Evolutionary conservation across 2,888 invertebrate genomes (phyloP).

Genomic region (Andrena dorsata): DNA sequence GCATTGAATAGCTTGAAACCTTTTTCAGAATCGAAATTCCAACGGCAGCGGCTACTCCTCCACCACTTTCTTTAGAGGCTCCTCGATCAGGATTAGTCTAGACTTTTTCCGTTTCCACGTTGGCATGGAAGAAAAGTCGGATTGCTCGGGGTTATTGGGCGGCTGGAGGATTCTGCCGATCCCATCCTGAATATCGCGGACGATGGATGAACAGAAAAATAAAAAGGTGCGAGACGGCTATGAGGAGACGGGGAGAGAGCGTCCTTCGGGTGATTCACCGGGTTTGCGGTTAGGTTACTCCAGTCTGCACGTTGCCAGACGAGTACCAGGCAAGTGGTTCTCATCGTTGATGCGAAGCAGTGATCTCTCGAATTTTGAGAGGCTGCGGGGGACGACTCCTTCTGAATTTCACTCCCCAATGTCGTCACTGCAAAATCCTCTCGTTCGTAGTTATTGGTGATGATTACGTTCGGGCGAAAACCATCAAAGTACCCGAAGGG

Average conservation of each 20-base stretch:
- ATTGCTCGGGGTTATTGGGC: constrained; percentile 47
- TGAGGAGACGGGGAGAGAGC: constrained; percentile 56
- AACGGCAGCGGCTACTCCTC: background rate
- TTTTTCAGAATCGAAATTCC: too few relatives aligned
- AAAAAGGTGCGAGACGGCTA: constrained; percentile 54
- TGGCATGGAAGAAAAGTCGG: constrained; percentile 16
- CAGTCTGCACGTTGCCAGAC: constrained; percentile 60
- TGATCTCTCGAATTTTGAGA: constrained; percentile 15
- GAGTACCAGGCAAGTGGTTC: constrained; percentile 63
- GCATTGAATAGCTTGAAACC: too few relatives aligned
- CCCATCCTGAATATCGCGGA: constrained; percentile 54
- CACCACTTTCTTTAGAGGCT: background rate
- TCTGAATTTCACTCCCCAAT: background rate
- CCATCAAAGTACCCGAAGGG: background rate
- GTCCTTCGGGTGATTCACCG: constrained; percentile 80
- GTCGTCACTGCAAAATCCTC: background rate
- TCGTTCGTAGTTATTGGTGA: background rate
- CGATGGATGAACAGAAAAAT: constrained; percentile 49
- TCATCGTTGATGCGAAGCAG: constrained; percentile 52
- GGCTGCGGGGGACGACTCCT: background rate
- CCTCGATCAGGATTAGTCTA: constrained; percentile 18
- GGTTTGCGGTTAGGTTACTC: constrained; percentile 71
- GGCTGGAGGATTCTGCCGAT: constrained; percentile 59
- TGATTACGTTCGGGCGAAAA: background rate
- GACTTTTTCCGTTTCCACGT: constrained; percentile 10